A percentile compares a stretch with the other conserved stretches of the same genome.
phyloP scores from a whole-genome alignment of 2,888 invertebrate genomes.

The Blomia tropicalis region DNA sequence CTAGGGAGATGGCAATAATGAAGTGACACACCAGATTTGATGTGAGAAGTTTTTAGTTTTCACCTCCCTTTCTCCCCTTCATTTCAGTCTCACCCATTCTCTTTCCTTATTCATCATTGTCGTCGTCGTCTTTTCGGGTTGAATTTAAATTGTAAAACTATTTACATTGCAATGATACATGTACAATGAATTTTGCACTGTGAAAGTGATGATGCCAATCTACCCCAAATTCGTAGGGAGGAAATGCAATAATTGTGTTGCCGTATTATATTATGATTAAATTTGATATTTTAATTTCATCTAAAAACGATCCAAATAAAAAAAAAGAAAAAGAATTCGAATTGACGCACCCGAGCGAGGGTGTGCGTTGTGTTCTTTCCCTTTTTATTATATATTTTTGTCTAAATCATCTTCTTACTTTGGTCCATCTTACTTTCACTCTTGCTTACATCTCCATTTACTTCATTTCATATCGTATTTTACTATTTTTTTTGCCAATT shows the following conservation, averaged over 20 bases:
- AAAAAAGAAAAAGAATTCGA: not conserved
- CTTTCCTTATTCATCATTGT: not conserved
- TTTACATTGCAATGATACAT: too few relatives aligned
- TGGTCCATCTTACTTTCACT: not conserved
- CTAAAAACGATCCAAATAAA: not conserved
- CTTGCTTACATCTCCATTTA: not conserved
- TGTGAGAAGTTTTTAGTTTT: too few relatives aligned
- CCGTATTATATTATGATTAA: constrained; percentile 11
- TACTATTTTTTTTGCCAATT: too few relatives aligned
- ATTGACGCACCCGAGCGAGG: not conserved
- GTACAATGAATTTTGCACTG: too few relatives aligned
- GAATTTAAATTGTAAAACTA: too few relatives aligned
- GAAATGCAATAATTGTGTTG: constrained; percentile 10
- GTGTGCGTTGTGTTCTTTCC: too few relatives aligned
- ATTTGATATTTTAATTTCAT: not conserved
- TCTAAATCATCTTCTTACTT: not conserved
- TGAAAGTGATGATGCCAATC: too few relatives aligned
- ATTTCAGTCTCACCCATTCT: not conserved
- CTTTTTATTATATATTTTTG: not conserved
- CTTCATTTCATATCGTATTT: not conserved
- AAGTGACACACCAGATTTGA: too few relatives aligned
- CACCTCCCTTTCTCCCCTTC: too few relatives aligned
- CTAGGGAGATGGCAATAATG: too few relatives aligned
- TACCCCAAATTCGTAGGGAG: too few relatives aligned
- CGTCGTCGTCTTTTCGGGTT: too few relatives aligned